Percentiles rank a stretch among this genome's conserved stretches.
Evolutionary conservation across 2,888 invertebrate genomes (phyloP).

Genomic region (Onthophagus sagittarius): DNA sequence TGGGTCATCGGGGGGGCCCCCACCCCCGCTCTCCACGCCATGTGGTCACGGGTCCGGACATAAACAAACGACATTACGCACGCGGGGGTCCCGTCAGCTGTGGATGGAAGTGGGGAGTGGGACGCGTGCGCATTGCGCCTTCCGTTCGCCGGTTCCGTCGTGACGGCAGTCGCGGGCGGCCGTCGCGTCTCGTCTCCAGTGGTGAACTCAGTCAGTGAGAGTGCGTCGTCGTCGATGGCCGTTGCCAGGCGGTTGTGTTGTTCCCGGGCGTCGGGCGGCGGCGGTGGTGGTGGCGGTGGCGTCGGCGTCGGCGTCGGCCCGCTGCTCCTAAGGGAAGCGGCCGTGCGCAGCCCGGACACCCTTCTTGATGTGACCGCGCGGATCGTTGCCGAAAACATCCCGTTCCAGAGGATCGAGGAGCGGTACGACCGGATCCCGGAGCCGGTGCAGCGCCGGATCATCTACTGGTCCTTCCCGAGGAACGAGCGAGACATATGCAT

Average conservation of each 20-base stretch:
- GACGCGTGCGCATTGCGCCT: constrained; percentile 29
- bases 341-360: constrained; percentile 60
- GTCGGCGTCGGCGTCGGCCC: constrained; percentile 22
- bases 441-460: constrained; percentile 81
- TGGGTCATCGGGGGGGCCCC: constrained; percentile 28
- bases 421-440: constrained; percentile 84
- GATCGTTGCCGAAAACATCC: constrained; percentile 79
- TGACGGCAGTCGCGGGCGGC: constrained; percentile 21
- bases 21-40: constrained; percentile 49
- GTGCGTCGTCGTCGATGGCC: constrained; percentile 46
- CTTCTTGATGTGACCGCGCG: constrained; percentile 79
- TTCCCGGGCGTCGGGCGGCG: constrained; percentile 44
- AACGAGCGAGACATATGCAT: constrained; percentile 86
- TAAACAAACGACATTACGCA: constrained; percentile 53
- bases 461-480: constrained; percentile 85
- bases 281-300: constrained; percentile 33
- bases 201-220: constrained; percentile 45
- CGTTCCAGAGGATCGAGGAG: constrained; percentile 83
- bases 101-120: constrained; percentile 30
- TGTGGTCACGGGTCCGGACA: constrained; percentile 46
- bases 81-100: constrained; percentile 50
- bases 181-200: constrained; percentile 32
- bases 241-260: constrained; percentile 51
- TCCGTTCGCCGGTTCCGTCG: constrained; percentile 10
- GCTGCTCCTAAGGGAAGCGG: constrained; percentile 40